Evolutionary conservation across 2,888 invertebrate species (phyloP), one percentile per base, ranked within the genome.

Genomic region (Parnassius orleans): DNA sequence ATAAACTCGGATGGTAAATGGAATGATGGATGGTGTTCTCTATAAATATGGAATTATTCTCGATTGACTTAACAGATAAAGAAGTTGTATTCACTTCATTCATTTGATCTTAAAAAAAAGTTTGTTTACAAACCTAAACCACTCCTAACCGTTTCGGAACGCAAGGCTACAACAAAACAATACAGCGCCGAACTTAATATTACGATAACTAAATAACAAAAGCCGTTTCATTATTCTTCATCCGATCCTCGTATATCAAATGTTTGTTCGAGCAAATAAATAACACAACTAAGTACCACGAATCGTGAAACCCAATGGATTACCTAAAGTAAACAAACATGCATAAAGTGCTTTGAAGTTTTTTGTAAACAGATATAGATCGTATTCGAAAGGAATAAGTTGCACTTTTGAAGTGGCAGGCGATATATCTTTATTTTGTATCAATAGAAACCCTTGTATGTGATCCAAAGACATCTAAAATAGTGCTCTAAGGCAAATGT

Each of bases 361-460:
- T 14, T 15, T n/a, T 7, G 19, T 33, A 42, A 47, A 15, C 42
- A 12, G 63, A 50, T 58, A 53, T 68, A 9, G 50, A 63, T 67
- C 57, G 41, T 69, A 60, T 24, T 1, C 0, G 11, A 0, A 14
- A 10, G 2, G 0, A 3, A 42, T 68, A 69, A 54, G 55, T 63
- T 50, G n/a, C 15, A 43, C 54, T 57, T 57, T 61, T 50, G 60
- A n/a, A 33, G 9, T 19, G 42, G 15, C n/a, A 12, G 11, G 41
- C 12, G 10, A 51, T 24, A 56, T 47, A 61, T 60, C 52, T 61
- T 63, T 66, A 68, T 69, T 19, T 66, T 69, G 68, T 80, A 83
- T 84, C 80, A 83, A 83, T 82, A 81, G 80, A 74, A 75, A 77
- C 80, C 76, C 80, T 85, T 84, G 82, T 84, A 76, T 78, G 78